A percentile compares a stretch with the other conserved stretches of the same genome.
These are phyloP conservation scores for Corbicula japonica DNA, from an alignment of 2,888 invertebrate species.

Conservation along the genomic window DNA sequence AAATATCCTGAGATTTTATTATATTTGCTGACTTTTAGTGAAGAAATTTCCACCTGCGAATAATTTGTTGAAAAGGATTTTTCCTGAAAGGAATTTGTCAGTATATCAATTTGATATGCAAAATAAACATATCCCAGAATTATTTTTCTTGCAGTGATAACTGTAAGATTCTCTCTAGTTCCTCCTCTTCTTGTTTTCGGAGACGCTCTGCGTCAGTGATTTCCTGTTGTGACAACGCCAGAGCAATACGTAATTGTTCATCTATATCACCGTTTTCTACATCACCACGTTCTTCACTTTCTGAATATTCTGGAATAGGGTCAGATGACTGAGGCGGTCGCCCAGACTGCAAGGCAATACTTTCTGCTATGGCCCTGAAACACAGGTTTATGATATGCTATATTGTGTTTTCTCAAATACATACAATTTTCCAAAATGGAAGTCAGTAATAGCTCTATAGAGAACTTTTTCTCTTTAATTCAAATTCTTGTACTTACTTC, in stretches of 20 bases:
- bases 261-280: slow-evolving; percentile 75
- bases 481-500: too few species aligned
- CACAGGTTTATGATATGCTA: too few species aligned
- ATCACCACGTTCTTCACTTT: slow-evolving; percentile 59
- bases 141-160: slow-evolving; percentile 86
- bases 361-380: slow-evolving; percentile 86
- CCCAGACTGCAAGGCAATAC: slow-evolving; percentile 78
- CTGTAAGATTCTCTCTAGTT: slow-evolving; percentile 84
- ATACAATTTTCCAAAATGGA: too few species aligned
- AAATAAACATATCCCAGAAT: not conserved
- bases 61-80: too few species aligned
- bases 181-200: slow-evolving; percentile 84
- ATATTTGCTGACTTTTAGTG: too few species aligned
- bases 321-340: slow-evolving; percentile 85
- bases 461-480: too few species aligned
- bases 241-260: slow-evolving; percentile 82
- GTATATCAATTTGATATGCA: slow-evolving; percentile 1
- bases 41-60: too few species aligned
- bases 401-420: too few species aligned
- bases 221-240: slow-evolving; percentile 84
- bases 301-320: slow-evolving; percentile 59
- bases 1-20: too few species aligned
- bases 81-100: too few species aligned
- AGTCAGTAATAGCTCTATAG: too few species aligned
- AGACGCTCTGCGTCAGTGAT: slow-evolving; percentile 75